Conservation (phyloP, 2,113 vertebrate genomes). For the Xiphophorus maculatus region DNA sequence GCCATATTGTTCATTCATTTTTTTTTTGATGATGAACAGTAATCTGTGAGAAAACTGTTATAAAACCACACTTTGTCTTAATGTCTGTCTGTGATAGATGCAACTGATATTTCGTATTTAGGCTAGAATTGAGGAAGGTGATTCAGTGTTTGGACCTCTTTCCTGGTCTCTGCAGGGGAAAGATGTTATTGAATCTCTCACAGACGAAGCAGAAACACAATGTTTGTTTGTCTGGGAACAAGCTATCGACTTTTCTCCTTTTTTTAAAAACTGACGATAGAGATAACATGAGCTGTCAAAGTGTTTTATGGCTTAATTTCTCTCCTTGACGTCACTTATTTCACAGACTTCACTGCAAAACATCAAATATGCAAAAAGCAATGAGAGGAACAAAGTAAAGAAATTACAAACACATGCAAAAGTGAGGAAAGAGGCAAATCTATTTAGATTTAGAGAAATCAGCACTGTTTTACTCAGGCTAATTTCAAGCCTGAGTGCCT, state of each 20-base stretch:
- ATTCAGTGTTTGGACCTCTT: no score
- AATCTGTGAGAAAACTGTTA: no score
- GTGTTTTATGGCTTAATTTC: conserved; percentile 17
- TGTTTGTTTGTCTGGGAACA: conserved; percentile 7
- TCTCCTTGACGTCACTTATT: conserved; percentile 25
- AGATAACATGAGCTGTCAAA: conserved; percentile 7
- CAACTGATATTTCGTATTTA: background rate
- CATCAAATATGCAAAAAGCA: background rate
- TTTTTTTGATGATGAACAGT: no score
- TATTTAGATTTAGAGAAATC: conserved; percentile 65
- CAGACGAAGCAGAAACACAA: conserved; percentile 30
- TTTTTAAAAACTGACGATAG: conserved; percentile 11
- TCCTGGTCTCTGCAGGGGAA: conserved; percentile 8
- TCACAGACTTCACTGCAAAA: conserved; percentile 3
- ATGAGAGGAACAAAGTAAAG: conserved; percentile 31
- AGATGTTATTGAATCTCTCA: conserved; percentile 22
- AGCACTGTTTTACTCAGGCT: conserved; percentile 48
- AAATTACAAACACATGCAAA: conserved; percentile 25
- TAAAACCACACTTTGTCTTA: no score
- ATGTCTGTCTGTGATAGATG: no score
- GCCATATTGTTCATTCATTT: no score
- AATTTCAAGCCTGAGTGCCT: conserved; percentile 72
- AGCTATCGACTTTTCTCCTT: conserved; percentile 7
- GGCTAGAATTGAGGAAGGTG: background rate
- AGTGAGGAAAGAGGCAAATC: conserved; percentile 41